Conservation (phyloP, 2,797 vertebrate species). For the Passerculus sandwichensis region DNA sequence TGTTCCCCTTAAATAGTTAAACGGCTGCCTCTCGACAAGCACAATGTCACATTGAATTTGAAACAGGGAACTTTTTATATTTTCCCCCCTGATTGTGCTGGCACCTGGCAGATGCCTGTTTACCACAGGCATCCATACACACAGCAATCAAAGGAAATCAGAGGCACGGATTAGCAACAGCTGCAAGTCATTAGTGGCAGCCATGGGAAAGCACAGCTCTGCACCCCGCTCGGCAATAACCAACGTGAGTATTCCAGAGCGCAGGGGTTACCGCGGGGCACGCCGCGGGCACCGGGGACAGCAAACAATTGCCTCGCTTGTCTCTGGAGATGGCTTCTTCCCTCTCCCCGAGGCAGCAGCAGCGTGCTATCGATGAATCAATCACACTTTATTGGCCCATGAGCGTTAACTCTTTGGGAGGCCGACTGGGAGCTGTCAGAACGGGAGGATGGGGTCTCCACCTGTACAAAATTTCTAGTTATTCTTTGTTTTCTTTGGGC, state of each 20-base stretch:
- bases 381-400: slow-evolving; percentile 31
- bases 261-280: slow-evolving; percentile 79
- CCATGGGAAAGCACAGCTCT: slow-evolving; percentile 83
- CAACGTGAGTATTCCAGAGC: slow-evolving; percentile 78
- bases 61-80: slow-evolving; percentile 86
- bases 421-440: neutral
- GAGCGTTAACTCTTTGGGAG: slow-evolving; percentile 24
- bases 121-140: slow-evolving; percentile 86
- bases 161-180: slow-evolving; percentile 86
- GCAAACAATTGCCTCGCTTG: slow-evolving; percentile 80
- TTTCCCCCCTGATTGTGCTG: slow-evolving; percentile 82
- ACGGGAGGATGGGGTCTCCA: neutral
- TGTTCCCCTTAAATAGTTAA: slow-evolving; percentile 82
- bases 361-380: slow-evolving; percentile 48
- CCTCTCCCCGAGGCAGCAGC: slow-evolving; percentile 43
- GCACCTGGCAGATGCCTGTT: slow-evolving; percentile 88
- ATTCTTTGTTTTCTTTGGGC: neutral
- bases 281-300: slow-evolving; percentile 61
- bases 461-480: neutral
- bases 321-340: slow-evolving; percentile 66
- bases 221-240: slow-evolving; percentile 82
- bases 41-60: slow-evolving; percentile 87
- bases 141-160: slow-evolving; percentile 87
- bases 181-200: slow-evolving; percentile 87
- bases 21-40: slow-evolving; percentile 77